Percentiles rank a stretch among this genome's conserved stretches.
Evolutionary conservation across 1,140 invertebrate species (phyloP).

Genomic region (Neotoxoptera formosana): DNA sequence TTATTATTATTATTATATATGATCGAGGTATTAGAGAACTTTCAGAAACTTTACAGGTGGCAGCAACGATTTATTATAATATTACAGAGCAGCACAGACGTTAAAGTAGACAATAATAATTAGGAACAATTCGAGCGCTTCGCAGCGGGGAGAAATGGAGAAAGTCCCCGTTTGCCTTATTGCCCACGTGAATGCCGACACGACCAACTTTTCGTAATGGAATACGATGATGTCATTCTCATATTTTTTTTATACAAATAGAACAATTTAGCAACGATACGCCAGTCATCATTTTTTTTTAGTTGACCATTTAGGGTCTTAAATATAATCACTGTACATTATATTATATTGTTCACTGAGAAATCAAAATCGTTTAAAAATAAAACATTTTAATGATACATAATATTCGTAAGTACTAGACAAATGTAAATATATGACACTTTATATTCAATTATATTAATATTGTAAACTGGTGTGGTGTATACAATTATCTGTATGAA

Average conservation of each 20-base stretch:
- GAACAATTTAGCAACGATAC: neutral
- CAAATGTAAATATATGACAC: no score
- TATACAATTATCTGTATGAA: no score
- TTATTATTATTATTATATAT: neutral
- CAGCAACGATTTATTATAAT: neutral
- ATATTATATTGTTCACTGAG: no score
- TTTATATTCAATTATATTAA: no score
- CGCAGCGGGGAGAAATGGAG: neutral
- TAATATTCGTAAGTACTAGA: no score
- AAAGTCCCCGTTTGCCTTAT: neutral
- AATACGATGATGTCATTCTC: no score
- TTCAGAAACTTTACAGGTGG: neutral
- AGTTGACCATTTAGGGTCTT: no score
- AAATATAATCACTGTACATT: no score
- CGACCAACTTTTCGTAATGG: no score
- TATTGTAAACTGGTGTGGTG: no score
- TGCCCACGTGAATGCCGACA: neutral
- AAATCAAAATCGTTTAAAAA: no score
- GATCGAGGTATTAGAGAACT: neutral
- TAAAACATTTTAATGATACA: no score
- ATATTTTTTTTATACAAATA: neutral
- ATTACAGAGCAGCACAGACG: neutral
- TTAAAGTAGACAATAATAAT: neutral
- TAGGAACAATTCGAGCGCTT: neutral
- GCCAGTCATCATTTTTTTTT: neutral